These are phyloP conservation scores for Scartelaos histophorus DNA, from an alignment of 2,113 vertebrate genomes.

Conservation along the genomic window DNA sequence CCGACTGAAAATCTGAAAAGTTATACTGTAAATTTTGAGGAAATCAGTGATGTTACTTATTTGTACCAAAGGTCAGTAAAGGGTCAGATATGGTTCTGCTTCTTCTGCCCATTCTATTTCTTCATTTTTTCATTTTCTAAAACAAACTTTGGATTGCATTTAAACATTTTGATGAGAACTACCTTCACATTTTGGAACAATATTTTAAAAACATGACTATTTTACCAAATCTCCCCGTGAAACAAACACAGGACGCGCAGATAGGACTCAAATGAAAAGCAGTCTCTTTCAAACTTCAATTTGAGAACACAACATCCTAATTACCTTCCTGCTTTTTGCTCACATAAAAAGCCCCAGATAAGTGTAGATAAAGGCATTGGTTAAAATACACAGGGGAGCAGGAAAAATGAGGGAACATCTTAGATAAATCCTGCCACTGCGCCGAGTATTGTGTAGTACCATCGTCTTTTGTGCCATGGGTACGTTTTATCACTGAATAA, in stretches of 20 bases:
- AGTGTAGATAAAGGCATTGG: constrained; percentile 41
- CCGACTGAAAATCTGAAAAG: not conserved
- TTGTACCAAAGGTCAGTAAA: not conserved
- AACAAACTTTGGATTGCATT: not conserved
- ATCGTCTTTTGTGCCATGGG: constrained; percentile 37
- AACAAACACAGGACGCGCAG: constrained; percentile 7
- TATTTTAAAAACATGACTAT: not conserved
- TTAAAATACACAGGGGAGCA: constrained; percentile 33
- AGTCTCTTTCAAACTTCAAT: constrained; percentile 30
- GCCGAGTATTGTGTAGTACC: constrained; percentile 27
- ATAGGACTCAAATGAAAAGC: constrained; percentile 25
- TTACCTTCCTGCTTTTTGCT: constrained; percentile 27
- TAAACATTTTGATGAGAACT: not conserved
- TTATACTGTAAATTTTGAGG: not conserved
- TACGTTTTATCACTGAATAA: constrained; percentile 51
- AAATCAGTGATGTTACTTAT: not conserved
- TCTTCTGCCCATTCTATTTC: not conserved
- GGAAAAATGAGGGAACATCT: constrained; percentile 38
- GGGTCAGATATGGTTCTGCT: not conserved
- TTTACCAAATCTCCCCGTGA: constrained; percentile 19
- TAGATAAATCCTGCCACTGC: constrained; percentile 46
- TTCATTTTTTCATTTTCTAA: not conserved
- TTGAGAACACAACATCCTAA: constrained; percentile 38
- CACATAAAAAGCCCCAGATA: constrained; percentile 48
- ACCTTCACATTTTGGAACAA: not conserved